Evolutionary conservation across 2,113 vertebrate species (phyloP), one percentile per base, ranked within the genome.

Genomic region (Hystrix cristata): DNA sequence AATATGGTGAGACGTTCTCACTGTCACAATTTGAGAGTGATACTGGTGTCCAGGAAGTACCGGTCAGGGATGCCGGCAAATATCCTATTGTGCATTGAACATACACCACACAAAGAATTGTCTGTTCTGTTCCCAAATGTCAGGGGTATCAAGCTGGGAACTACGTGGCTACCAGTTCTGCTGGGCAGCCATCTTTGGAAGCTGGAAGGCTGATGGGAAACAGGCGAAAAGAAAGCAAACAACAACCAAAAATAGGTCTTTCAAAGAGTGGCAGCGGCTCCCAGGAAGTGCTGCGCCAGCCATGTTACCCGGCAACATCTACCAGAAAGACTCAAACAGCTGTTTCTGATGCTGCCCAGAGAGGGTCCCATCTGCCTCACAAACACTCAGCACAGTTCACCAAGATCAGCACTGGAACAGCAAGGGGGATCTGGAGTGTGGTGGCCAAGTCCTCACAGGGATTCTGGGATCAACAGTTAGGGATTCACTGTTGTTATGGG

Each of bases 91-190:
- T 5, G 27, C 27, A 10, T 13, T 7, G 23, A 29, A 29, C 0
- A 5, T 1, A 25, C n/a, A 15, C 51, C 14, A 7, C n/a, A 11
- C 9, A 7, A 18, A 69, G 53, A 53, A 25, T 2, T 11, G 7
- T 16, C 59, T 0, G 0, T 23, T 16, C 59, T 0, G 0, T 23
- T 25, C 25, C 51, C 19, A 2, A 0, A 1, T 0, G 12, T 9
- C 29, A 8, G n/a, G 1, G 4, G 11, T 0, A 43, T 38, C 1
- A n/a, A 53, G 29, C 0, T 4, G 53, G 51, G 46, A 43, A 10
- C 31, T 9, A 2, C 3, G 13, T 46, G 10, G 3, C 25, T 14
- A 38, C 27, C 19, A 4, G 10, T 6, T 55, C 46, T 14, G 10
- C 60, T 16, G 6, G 51, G 76, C n/a, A 8, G 53, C 14, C 31